These are phyloP conservation scores for Teleiodes luculella DNA, from an alignment of 2,888 invertebrate genomes.

Conservation along the genomic window DNA sequence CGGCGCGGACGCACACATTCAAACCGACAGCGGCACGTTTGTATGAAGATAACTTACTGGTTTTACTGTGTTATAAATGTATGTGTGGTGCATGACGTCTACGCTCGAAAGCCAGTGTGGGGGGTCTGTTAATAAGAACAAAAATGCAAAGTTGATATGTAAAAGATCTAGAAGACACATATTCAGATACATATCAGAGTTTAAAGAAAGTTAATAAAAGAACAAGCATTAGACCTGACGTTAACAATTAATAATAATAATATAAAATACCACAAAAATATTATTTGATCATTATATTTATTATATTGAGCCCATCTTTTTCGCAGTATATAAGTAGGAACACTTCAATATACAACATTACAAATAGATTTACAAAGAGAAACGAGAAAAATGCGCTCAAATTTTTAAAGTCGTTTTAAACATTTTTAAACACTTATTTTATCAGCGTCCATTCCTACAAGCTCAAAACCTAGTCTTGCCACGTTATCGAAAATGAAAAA, in stretches of 20 bases:
- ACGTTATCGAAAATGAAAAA: no score
- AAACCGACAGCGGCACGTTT: no score
- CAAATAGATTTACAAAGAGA: background rate
- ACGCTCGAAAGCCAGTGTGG: no score
- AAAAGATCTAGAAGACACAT: no score
- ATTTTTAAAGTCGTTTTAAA: background rate
- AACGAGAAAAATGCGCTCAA: constrained; percentile 2
- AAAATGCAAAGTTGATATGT: no score
- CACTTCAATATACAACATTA: background rate
- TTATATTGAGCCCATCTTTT: background rate
- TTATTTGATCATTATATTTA: constrained; percentile 22
- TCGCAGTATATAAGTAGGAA: background rate
- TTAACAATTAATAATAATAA: constrained; percentile 41
- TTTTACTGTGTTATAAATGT: no score
- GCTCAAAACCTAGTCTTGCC: no score
- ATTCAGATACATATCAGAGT: no score
- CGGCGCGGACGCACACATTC: no score
- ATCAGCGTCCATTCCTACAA: background rate
- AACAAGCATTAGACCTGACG: constrained; percentile 30
- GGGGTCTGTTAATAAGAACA: no score
- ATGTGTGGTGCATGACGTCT: no score
- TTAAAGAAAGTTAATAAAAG: constrained; percentile 13
- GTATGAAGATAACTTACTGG: no score
- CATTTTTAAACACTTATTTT: background rate
- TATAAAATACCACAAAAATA: constrained; percentile 46